A percentile compares a stretch with the other conserved stretches of the same genome.
Evolutionary conservation across 2,888 invertebrate species (phyloP).

Genomic region (Priocnemis perturbator): DNA sequence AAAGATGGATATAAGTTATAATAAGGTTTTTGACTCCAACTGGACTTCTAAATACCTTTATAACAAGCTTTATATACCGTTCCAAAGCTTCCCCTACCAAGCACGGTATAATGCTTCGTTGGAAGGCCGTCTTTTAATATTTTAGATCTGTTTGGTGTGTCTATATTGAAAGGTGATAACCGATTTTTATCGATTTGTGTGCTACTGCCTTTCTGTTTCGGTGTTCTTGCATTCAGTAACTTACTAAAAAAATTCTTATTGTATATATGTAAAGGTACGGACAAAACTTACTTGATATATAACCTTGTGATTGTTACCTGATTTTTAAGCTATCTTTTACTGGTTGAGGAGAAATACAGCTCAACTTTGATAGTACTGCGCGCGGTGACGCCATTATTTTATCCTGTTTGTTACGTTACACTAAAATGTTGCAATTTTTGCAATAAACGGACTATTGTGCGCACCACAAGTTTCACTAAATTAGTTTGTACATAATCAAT

Average conservation of each 20-base stretch:
- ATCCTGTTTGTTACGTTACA: neutral
- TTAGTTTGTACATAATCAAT: neutral
- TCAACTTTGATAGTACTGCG: conserved; percentile 47
- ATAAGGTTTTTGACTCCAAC: too few species aligned
- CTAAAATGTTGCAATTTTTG: neutral
- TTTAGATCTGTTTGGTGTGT: conserved; percentile 68
- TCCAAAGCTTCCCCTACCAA: conserved; percentile 75
- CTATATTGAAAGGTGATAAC: conserved; percentile 64
- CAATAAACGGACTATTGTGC: neutral
- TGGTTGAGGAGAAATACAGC: conserved; percentile 55
- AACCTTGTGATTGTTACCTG: conserved; percentile 45
- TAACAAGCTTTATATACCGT: conserved; percentile 73
- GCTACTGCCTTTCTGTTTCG: conserved; percentile 33
- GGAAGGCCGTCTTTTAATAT: conserved; percentile 65
- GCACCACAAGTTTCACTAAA: neutral
- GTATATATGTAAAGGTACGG: too few species aligned
- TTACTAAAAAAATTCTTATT: neutral
- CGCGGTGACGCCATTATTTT: conserved; percentile 62
- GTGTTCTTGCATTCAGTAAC: conserved; percentile 53
- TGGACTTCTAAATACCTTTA: conserved; percentile 64
- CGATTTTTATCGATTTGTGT: conserved; percentile 31
- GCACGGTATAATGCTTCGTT: conserved; percentile 51
- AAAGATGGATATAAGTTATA: neutral
- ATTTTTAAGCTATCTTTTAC: too few species aligned
- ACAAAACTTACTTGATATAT: neutral